Base-by-base conservation (phyloP, 2,113 vertebrate species). In the Petaurus breviceps region DNA sequence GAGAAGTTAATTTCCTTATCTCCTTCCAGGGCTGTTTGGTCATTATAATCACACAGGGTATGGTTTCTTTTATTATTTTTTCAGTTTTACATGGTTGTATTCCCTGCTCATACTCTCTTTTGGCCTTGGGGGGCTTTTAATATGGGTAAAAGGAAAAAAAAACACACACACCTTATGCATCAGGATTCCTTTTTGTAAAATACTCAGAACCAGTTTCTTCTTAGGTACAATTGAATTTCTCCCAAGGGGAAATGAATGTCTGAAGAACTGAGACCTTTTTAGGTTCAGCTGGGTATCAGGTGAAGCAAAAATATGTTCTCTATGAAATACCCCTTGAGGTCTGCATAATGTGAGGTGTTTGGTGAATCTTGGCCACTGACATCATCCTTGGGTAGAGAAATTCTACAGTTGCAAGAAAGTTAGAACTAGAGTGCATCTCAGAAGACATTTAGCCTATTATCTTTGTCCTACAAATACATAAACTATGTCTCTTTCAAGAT, bases 61-160 rank as follows among this genome's bases (percentile, higher is more conserved):
- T 84, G 16, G 68, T 22, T 84, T 84, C 37, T 84, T 84, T 84
- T 84, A 43, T 43, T 23, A 8, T 43, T 43, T 7, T 23, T 43
- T 84, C n/a, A 43, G 19, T 43, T 23, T 37, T 43, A 43, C 8
- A 84, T 43, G n/a, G 31, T 57, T 68, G 57, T 12, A 37, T 0
- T 68, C 31, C 14, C 28, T 68, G 57, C 3, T 37, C 10, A 68
- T 68, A 3, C 11, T 68, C 31, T 14, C 10, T 68, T 68, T 68
- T 68, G 11, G n/a, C 16, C 19, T 84, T 84, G 68, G 37, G 19
- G 22, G 37, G 0, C 22, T 84, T 84, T 89, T 37, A 0, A 0
- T 3, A 53, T 55, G 46, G 95, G 6, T 95, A 89, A 96, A 55
- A 96, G 94, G 95, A 96, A 95, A 84, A 84, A 22, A 96, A 19